Base-by-base conservation (phyloP, 2,113 vertebrate species). In the Ceyx cyanopectus region DNA sequence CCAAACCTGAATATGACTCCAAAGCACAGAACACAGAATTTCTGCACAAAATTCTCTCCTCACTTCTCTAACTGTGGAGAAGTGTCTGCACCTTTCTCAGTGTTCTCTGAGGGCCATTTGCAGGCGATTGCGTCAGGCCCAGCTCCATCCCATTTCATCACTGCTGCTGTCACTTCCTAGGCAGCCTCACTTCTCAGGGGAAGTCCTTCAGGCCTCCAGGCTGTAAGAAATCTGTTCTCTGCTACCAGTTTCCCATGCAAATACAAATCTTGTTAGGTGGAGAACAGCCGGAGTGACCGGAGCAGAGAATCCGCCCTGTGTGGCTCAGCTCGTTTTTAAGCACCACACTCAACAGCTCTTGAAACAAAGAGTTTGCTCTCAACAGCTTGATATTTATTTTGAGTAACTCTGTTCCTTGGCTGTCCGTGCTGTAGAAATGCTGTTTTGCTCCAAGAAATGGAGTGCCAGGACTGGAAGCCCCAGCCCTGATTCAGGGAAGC, bases 401-500 rank as follows among this genome's bases (percentile, higher is more conserved):
- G 60, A 78, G 4, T 29, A 67, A 46, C 81, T 72, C 69, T 26
- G 21, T 79, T 87, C 75, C 60, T 82, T 77, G 61, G 81, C 89
- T 89, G 75, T 87, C 87, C 63, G 1, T 27, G 72, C 70, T 77
- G 34, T 27, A 56, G 81, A 85, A 82, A 54, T 51, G 75, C 61
- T 80, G 51, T 26, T 81, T 27, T 32, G 51, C 60, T 92, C 76
- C 81, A 69, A 83, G 51, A 68, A 87, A 85, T 72, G 91, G 84
- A 87, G 85, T 92, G 91, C 78, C 84, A 22, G 72, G 61, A 24
- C 79, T 95, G 87, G 87, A 80, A 95, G 51, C 85, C 60, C 81
- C 75, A 85, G 68, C 81, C 57, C 85, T 29, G 89, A 67, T 87
- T 85, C 87, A 87, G 94, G 96, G 91, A 96, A 96, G 89, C 87